phyloP scores from a whole-genome alignment of 2,888 invertebrate genomes.

The Tenthredo amoena region DNA sequence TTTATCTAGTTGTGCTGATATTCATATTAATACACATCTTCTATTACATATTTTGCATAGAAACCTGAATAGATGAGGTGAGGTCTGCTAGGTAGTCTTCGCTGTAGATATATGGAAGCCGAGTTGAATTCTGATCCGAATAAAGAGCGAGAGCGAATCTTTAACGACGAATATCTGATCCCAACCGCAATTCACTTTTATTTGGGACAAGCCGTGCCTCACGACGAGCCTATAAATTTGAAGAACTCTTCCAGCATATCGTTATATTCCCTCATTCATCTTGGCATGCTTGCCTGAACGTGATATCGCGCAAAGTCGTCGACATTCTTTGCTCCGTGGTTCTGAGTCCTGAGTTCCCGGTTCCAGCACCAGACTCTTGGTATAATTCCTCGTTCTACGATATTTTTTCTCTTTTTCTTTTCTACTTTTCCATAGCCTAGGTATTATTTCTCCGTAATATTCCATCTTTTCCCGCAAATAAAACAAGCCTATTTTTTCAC shows the following conservation, averaged over 20 bases:
- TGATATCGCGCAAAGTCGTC: constrained; percentile 59
- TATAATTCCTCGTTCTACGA: constrained; percentile 21
- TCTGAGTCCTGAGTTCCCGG: neutral
- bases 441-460: neutral
- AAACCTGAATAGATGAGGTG: neutral
- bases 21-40: neutral
- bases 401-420: neutral
- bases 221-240: constrained; percentile 66
- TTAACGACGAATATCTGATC: constrained; percentile 51
- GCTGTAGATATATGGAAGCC: neutral
- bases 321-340: constrained; percentile 29
- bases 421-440: neutral
- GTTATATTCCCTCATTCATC: constrained; percentile 63
- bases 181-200: constrained; percentile 40
- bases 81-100: neutral
- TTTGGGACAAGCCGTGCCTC: constrained; percentile 44
- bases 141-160: constrained; percentile 52
- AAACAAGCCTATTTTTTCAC: neutral
- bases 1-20: neutral
- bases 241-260: constrained; percentile 60
- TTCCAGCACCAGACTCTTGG: neutral
- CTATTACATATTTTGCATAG: neutral
- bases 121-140: constrained; percentile 42
- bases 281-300: constrained; percentile 65
- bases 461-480: neutral